Evolutionary conservation across 1,140 invertebrate species (phyloP), one percentile per base, ranked within the genome.

Genomic region (Sitodiplosis mosellana): DNA sequence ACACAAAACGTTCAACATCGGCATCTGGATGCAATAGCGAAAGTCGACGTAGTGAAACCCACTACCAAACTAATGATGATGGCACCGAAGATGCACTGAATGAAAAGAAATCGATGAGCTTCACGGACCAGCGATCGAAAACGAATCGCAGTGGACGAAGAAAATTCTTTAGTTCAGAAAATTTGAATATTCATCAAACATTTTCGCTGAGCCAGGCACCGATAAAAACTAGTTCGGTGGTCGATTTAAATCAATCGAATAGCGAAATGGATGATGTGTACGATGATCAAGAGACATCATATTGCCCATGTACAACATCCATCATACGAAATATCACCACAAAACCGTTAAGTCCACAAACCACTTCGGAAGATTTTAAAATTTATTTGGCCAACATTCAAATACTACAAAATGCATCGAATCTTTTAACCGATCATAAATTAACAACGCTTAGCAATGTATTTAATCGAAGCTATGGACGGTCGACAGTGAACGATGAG

Each of bases 371-470:
- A 61, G 77, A 78, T 55, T 79, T 79, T 50, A 74, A 77, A 55
- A 58, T 75, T 17, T 77, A 79, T 58, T 59, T 79, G 47, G 75
- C 77, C n/a, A 78, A 78, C 57, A 74, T 79, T 55, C 76, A 78
- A 51, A 76, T 77, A 62, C 54, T 79, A 8, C 75, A 78, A 53
- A 78, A 74, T 45, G 76, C 77, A 4, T 72, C 76, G 0, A 77
- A 75, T 51, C 65, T 74, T 0, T 58, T 79, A 2, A 61, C 67
- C 11, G 59, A 71, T 45, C 64, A 69, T 40, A 69, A 74, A 50
- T 51, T 75, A 42, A 67, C 66, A 42, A 71, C 72, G 52, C 56
- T 75, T 34, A 72, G 73, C 51, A 64, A 69, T 17, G 67, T 75
- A 0, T 75, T 75, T 48, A 70, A 73, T 54, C 70, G 72, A 47